A percentile compares a stretch with the other conserved stretches of the same genome.
phyloP scores from a whole-genome alignment of 2,113 vertebrate species.

The Toxotes chatareus region DNA sequence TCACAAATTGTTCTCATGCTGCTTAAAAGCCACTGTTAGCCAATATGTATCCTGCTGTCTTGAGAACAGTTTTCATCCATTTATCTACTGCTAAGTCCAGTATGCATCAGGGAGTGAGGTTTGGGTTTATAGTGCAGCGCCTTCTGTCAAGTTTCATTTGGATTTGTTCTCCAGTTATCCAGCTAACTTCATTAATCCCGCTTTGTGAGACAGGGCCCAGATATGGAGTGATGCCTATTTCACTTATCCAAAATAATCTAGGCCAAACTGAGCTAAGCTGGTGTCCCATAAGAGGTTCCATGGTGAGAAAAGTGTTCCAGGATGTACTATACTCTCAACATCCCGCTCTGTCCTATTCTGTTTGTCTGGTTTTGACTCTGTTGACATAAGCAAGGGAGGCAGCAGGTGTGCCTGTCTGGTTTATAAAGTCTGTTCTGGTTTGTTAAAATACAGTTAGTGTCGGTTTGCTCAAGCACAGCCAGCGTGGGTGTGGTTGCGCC shows the following conservation, averaged over 20 bases:
- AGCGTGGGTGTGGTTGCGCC: slow-evolving; percentile 22
- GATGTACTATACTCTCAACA: slow-evolving; percentile 17
- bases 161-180: neutral
- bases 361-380: slow-evolving; percentile 28
- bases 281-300: neutral
- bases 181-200: slow-evolving; percentile 35
- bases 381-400: slow-evolving; percentile 40
- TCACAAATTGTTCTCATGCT: neutral
- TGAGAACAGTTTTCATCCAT: slow-evolving; percentile 10
- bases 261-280: slow-evolving; percentile 5
- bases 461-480: slow-evolving; percentile 48
- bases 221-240: neutral
- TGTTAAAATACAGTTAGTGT: slow-evolving; percentile 25
- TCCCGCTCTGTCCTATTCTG: slow-evolving; percentile 9
- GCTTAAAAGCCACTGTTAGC: neutral
- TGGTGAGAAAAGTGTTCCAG: slow-evolving; percentile 5
- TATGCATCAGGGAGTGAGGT: neutral
- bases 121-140: neutral
- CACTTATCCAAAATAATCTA: slow-evolving; percentile 19
- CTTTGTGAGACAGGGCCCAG: slow-evolving; percentile 3
- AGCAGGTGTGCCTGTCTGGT: slow-evolving; percentile 55
- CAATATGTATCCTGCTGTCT: neutral
- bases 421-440: slow-evolving; percentile 31
- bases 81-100: neutral
- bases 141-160: neutral